Base-by-base conservation (phyloP, 2,113 vertebrate species). In the Chamaetylas fuelleborni region DNA sequence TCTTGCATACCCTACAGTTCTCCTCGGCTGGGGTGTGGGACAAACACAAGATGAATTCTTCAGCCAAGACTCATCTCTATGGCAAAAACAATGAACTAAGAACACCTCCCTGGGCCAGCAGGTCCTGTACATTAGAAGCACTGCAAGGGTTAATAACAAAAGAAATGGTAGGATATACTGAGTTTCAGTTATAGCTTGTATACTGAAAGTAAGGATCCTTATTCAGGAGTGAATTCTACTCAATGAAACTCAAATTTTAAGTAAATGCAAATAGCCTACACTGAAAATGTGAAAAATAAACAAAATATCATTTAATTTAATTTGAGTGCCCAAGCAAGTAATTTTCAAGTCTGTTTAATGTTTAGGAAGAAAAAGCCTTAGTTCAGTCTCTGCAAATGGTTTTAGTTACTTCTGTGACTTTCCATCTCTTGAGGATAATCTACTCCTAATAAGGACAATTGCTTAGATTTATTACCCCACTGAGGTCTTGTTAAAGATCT, bases 401-500 rank as follows among this genome's bases (percentile, higher is more conserved):
- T 97, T 94, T 96, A 97, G 96, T 96, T 97, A 97, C 97, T 98
- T 97, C 92, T 95, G 95, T 96, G 97, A 97, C 96, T 97, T 96
- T 93, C 48, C 64, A 89, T 97, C 97, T 97, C 97, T 72, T 82
- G 97, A 97, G 98, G 86, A 96, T 98, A 97, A 98, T 98, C 95
- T 97, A 88, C 88, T 97, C 89, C 95, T 98, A 98, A 98, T 98
- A 98, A 98, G 97, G 97, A 97, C 98, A 97, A 96, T 97, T 97
- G 96, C 96, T 97, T 92, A 97, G 98, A 98, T 98, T 98, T 98
- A 98, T 98, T 93, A 97, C 93, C 95, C 98, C 96, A 97, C 86
- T 48, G 98, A 97, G 98, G 97, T 97, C 98, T 98, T 97, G 97
- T 98, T 98, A 98, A 98, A 98, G 97, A 98, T 96, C 94, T 97